phyloP scores from a whole-genome alignment of 2,797 vertebrate genomes.

The Crotalus adamanteus region DNA sequence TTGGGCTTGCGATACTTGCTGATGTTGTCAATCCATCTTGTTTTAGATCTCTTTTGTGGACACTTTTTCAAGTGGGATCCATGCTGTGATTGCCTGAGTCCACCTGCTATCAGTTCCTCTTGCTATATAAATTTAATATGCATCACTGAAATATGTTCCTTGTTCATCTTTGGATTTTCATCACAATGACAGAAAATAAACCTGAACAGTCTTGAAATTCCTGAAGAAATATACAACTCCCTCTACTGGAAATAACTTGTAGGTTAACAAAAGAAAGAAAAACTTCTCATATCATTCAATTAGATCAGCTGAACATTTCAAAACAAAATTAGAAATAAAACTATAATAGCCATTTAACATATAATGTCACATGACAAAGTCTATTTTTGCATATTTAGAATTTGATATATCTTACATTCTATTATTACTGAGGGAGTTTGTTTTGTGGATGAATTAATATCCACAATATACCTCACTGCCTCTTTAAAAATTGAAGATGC shows the following conservation, averaged over 20 bases:
- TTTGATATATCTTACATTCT: constrained; percentile 33
- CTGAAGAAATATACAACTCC: constrained; percentile 15
- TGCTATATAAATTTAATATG: background rate
- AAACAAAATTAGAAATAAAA: constrained; percentile 24
- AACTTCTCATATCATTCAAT: constrained; percentile 25
- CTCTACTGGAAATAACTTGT: constrained; percentile 27
- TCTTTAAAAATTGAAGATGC: constrained; percentile 45
- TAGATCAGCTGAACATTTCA: constrained; percentile 6
- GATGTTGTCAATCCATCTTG: background rate
- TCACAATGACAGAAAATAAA: background rate
- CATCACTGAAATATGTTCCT: background rate
- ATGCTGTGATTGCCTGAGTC: background rate
- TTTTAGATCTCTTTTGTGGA: background rate
- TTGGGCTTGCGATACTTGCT: background rate
- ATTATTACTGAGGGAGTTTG: constrained; percentile 10
- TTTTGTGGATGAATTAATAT: constrained; percentile 28
- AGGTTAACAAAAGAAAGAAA: constrained; percentile 12
- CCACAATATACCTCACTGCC: constrained; percentile 39
- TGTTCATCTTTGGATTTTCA: constrained; percentile 6
- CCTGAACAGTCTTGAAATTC: background rate
- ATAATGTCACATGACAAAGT: constrained; percentile 28
- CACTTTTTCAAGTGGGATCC: background rate
- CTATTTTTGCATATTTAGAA: constrained; percentile 15
- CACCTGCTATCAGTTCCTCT: background rate
- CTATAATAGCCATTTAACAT: constrained; percentile 22